Evolutionary conservation across 2,113 vertebrate genomes (phyloP).

Genomic region (Chaenogobius annularis): DNA sequence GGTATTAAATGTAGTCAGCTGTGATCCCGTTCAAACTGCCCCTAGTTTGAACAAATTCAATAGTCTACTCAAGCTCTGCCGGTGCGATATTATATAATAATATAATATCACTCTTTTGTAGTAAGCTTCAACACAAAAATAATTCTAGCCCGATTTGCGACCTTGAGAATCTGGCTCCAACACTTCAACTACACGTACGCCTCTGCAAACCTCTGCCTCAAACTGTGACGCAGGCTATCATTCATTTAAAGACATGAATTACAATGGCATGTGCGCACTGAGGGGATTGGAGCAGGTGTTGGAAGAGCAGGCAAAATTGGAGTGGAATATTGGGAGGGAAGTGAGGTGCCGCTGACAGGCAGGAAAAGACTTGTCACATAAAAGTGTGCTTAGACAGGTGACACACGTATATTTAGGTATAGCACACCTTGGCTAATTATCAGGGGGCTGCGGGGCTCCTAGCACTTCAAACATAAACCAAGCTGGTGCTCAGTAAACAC

Average conservation of each 20-base stretch:
- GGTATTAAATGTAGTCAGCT: conserved; percentile 34
- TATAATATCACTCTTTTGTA: conserved; percentile 59
- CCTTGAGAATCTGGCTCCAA: conserved; percentile 35
- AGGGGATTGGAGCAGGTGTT: conserved; percentile 16
- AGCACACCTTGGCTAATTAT: conserved; percentile 20
- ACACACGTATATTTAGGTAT: conserved; percentile 12
- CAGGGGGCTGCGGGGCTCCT: conserved; percentile 17
- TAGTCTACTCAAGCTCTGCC: conserved; percentile 26
- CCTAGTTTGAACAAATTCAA: conserved; percentile 47
- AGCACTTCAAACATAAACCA: conserved; percentile 30
- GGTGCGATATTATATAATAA: conserved; percentile 22
- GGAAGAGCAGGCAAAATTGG: conserved; percentile 41
- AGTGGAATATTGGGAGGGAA: conserved; percentile 41
- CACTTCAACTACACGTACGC: conserved; percentile 12
- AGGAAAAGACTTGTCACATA: conserved; percentile 54
- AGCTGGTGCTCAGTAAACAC: conserved; percentile 18
- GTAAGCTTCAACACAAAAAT: conserved; percentile 46
- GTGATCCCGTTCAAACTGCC: conserved; percentile 48
- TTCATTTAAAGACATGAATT: conserved; percentile 29
- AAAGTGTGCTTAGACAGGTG: conserved; percentile 35
- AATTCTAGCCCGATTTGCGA: conserved; percentile 3
- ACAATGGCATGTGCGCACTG: conserved; percentile 6
- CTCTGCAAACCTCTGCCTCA: conserved; percentile 6
- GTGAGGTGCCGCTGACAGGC: conserved; percentile 26
- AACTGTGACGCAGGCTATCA: conserved; percentile 12